Evolutionary conservation across 2,797 vertebrate genomes (phyloP).

Genomic region (Enteromius viviparus): DNA sequence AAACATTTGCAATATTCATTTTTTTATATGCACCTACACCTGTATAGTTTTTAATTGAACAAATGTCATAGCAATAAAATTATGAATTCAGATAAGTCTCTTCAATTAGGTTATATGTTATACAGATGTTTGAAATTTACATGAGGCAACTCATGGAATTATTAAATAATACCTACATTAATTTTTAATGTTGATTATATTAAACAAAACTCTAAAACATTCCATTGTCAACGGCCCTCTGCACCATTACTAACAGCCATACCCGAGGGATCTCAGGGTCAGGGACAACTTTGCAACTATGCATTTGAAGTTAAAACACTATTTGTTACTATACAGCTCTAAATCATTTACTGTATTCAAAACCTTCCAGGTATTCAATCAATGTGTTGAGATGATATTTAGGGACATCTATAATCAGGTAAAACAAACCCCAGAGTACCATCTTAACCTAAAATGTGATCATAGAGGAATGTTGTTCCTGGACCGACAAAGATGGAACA

Average conservation of each 20-base stretch:
- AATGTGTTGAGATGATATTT: neutral
- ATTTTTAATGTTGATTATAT: neutral
- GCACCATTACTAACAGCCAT: neutral
- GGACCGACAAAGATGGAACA: constrained; percentile 12
- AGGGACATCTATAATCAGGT: neutral
- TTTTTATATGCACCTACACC: too few relatives aligned
- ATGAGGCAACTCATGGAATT: neutral
- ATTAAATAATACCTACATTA: neutral
- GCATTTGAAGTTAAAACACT: neutral
- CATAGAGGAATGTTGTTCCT: constrained; percentile 12
- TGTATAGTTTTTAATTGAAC: neutral
- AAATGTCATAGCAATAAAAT: neutral
- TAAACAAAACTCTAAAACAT: neutral
- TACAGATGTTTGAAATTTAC: neutral
- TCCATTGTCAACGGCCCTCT: neutral
- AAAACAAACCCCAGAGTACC: neutral
- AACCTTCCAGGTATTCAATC: neutral
- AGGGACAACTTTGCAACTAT: neutral
- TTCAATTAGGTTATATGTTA: neutral
- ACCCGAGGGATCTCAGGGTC: neutral
- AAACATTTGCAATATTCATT: too few relatives aligned
- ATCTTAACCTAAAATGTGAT: neutral
- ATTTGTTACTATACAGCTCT: neutral
- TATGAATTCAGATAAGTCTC: neutral
- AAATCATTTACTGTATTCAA: neutral